Conservation (phyloP, 2,113 vertebrate genomes). For the Dolichotis patagonum region DNA sequence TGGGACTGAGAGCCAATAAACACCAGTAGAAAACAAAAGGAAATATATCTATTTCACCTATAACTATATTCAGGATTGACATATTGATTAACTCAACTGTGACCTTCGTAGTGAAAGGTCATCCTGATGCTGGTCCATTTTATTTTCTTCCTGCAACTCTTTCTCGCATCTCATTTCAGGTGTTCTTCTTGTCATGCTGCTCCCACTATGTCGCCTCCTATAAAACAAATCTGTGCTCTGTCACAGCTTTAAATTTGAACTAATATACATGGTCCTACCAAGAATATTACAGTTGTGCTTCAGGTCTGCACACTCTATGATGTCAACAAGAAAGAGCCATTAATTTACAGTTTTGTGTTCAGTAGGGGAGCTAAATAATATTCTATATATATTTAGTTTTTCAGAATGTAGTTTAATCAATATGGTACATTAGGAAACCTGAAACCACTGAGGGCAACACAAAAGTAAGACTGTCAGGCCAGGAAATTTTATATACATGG, state of each 20-base stretch:
- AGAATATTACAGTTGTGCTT: conserved; percentile 78
- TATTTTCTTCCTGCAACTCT: conserved; percentile 6
- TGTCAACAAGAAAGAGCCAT: conserved; percentile 79
- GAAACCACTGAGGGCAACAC: conserved; percentile 72
- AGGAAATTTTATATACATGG: conserved; percentile 63
- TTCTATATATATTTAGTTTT: conserved; percentile 85
- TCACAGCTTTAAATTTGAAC: conserved; percentile 61
- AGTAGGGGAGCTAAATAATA: conserved; percentile 78
- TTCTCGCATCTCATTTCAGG: conserved; percentile 11
- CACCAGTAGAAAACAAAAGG: conserved; percentile 8
- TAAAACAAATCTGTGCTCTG: neutral
- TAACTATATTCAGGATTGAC: conserved; percentile 44
- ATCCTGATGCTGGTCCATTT: conserved; percentile 10
- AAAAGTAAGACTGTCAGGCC: conserved; percentile 70
- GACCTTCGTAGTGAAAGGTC: neutral
- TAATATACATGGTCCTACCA: conserved; percentile 73
- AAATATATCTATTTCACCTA: conserved; percentile 33
- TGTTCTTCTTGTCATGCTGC: conserved; percentile 56
- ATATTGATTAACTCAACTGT: conserved; percentile 52
- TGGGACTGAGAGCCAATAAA: conserved; percentile 39
- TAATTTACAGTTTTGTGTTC: conserved; percentile 81
- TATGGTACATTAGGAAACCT: conserved; percentile 79
- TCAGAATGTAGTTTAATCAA: conserved; percentile 83
- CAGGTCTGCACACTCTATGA: conserved; percentile 74
- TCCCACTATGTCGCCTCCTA: conserved; percentile 20